A percentile compares a stretch with the other conserved stretches of the same genome.
These are phyloP conservation scores for Drosophila azteca DNA, from an alignment of 1,140 invertebrate species.

Conservation along the genomic window DNA sequence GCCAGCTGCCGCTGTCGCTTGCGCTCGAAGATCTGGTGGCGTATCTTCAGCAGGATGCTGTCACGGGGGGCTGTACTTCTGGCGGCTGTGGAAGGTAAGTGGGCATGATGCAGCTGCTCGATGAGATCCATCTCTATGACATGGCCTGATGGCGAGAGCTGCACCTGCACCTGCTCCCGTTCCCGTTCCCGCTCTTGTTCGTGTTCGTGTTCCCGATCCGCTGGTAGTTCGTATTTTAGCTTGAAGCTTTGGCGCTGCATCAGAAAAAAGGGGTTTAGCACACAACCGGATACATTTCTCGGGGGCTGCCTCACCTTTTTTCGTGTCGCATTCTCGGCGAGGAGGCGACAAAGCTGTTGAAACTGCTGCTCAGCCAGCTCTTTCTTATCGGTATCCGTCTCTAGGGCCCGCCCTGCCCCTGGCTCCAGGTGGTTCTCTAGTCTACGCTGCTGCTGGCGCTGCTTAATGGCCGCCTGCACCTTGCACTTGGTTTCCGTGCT, in stretches of 20 bases:
- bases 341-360: slow-evolving; percentile 73
- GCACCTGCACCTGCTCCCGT: slow-evolving; percentile 3
- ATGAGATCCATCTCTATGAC: slow-evolving; percentile 65
- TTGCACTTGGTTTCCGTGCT: slow-evolving; percentile 61
- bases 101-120: slow-evolving; percentile 43
- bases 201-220: background rate
- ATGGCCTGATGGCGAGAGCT: slow-evolving; percentile 20
- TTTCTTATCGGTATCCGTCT: slow-evolving; percentile 34
- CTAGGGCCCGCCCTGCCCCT: background rate
- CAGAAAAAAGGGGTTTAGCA: too few relatives aligned
- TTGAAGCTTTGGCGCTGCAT: slow-evolving; percentile 51
- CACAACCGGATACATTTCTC: too few relatives aligned
- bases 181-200: slow-evolving; percentile 11
- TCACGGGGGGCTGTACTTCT: slow-evolving; percentile 45
- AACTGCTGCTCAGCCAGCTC: slow-evolving; percentile 57
- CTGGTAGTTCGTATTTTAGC: slow-evolving; percentile 26
- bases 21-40: slow-evolving; percentile 77
- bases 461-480: slow-evolving; percentile 65
- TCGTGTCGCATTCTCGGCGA: slow-evolving; percentile 71
- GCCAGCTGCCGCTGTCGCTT: slow-evolving; percentile 68
- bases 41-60: slow-evolving; percentile 75
- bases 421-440: slow-evolving; percentile 24
- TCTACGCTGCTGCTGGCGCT: slow-evolving; percentile 50
- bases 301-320: slow-evolving; percentile 49
- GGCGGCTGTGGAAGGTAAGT: background rate